Base-by-base conservation (phyloP, 1,140 invertebrate species). In the Parasteatoda tepidariorum region DNA sequence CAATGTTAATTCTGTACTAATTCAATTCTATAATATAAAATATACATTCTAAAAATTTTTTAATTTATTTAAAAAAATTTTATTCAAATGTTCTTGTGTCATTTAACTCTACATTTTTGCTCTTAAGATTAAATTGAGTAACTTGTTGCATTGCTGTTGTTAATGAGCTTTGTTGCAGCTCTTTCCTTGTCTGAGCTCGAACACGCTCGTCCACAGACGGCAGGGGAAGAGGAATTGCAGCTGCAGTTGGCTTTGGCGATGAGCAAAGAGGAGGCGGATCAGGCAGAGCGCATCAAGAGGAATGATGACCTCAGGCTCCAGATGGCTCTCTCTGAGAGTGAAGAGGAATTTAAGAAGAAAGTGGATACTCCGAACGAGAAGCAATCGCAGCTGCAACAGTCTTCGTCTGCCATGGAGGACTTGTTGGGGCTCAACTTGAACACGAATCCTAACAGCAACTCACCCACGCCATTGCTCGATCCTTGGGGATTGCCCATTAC, bases 241-340 rank as follows among this genome's bases (percentile, higher is more conserved):
- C 90, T 99, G 79, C 97, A 99, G 90, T 91, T 99, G 86, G 98
- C 98, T 34, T 91, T 99, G 87, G 98, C 98, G 59, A 98, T 99
- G 95, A 98, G 96, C 64, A 93, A 97, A 83, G 98, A 99, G 89
- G 98, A 99, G 90, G 97, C 97, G 26, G 97, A 99, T 87, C 94
- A 98, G 88, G 96, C 98, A 88, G 95, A 98, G 89, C 93, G 97
- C 86, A 93, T 96, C 88, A 92, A 95, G 70, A 93, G 96, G 85
- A 95, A 94, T 86, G 97, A 98, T 89, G 97, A 98, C 88, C 94
- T 99, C 64, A 92, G 97, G 22, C 91, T 99, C 81, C 96, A 98
- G 90, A 91, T 99, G 88, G 97, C 96, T 0, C 91, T 98, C 38
- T 95, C 95, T 87, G 95, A 97, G 90, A 97, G 95, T 89, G 93